A percentile compares a stretch with the other conserved stretches of the same genome.
Conservation (phyloP, 2,888 invertebrate species). For the Rhingia campestris region DNA sequence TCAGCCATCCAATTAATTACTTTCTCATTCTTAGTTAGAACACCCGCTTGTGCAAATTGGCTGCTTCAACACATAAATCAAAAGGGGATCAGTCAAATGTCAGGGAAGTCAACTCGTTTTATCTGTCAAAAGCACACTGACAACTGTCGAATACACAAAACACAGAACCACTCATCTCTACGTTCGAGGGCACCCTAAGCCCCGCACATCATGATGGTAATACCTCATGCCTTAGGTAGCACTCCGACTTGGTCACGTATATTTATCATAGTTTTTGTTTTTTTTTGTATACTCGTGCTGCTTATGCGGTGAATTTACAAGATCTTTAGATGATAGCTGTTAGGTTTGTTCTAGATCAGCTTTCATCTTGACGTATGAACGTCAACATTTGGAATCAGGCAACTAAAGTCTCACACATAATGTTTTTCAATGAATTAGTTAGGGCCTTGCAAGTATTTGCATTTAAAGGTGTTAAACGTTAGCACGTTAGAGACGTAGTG, state of each 20-base stretch:
- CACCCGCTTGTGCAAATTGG: constrained; percentile 39
- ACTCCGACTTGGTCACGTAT: constrained; percentile 50
- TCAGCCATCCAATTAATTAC: constrained; percentile 43
- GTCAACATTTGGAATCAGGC: constrained; percentile 7
- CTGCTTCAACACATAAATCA: constrained; percentile 17
- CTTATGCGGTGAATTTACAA: constrained; percentile 38
- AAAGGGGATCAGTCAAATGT: constrained; percentile 34
- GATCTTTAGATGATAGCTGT: constrained; percentile 17
- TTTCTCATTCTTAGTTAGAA: constrained; percentile 35
- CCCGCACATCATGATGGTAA: constrained; percentile 11
- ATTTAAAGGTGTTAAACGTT: background rate
- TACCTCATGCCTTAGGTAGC: constrained; percentile 8
- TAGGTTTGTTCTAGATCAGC: background rate
- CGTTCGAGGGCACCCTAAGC: constrained; percentile 18
- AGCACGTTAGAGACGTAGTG: background rate
- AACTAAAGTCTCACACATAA: background rate
- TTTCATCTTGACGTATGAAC: background rate
- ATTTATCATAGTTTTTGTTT: constrained; percentile 43
- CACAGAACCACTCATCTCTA: background rate
- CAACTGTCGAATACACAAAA: constrained; percentile 7
- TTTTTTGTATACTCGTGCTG: background rate
- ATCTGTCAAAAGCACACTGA: constrained; percentile 33
- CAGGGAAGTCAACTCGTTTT: constrained; percentile 41
- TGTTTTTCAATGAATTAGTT: constrained; percentile 26
- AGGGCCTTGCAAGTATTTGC: constrained; percentile 2